Base-by-base conservation (phyloP, 2,113 vertebrate genomes). In the Oplegnathus fasciatus region DNA sequence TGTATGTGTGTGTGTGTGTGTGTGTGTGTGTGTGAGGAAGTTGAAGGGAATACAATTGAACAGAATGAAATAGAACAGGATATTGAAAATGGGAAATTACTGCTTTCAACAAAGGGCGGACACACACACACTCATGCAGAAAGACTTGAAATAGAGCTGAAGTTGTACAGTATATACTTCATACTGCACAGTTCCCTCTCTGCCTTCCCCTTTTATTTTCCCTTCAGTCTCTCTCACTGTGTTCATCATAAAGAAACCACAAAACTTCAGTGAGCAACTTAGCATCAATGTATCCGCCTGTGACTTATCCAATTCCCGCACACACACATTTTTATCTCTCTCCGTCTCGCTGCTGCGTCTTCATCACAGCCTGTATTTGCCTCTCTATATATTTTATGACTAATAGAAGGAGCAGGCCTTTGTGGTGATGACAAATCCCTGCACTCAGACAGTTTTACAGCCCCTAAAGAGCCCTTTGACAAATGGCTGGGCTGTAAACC, bases 391-490 rank as follows among this genome's bases (percentile, higher is more conserved):
- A 95, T 97, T 98, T 97, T 96, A 98, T 97, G 96, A 96, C 97
- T 96, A 97, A 97, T 96, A 96, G 95, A 96, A 87, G 96, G 95
- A 96, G 94, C 94, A 92, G 94, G 95, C 93, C 94, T 96, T 96
- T 96, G 96, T 97, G 96, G 65, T 92, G 93, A 93, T 97, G 96
- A 97, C 97, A 97, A 97, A 97, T 97, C 96, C 96, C 96, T 91
- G 92, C 93, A 91, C 94, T 92, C 87, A 92, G 97, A 97, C 97
- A 97, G 95, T 94, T 99, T 99, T 98, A 99, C 86, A 96, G 96
- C 97, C 96, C 94, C 96, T 97, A 97, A 97, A 98, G 97, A 97
- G 96, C 96, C 95, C 95, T 95, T 95, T 96, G 95, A 96, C 88
- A 93, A 94, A 94, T 83, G 80, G 89, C 90, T 48, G 83, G 96